Evolutionary conservation across 2,888 invertebrate genomes (phyloP).

Genomic region (Tryphoninae sp.): DNA sequence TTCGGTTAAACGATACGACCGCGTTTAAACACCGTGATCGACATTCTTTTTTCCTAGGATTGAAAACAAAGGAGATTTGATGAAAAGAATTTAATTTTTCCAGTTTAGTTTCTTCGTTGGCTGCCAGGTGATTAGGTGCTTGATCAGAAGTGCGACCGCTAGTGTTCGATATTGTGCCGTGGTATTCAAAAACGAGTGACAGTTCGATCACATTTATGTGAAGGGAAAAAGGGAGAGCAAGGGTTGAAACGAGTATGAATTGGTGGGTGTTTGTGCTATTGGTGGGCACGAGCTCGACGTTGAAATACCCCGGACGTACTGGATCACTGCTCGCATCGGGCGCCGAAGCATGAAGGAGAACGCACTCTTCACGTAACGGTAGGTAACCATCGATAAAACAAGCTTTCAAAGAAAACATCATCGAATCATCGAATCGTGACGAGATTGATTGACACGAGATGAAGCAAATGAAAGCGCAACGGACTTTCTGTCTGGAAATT

Average conservation of each 20-base stretch:
- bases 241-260: constrained; percentile 60
- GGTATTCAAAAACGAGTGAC: constrained; percentile 8
- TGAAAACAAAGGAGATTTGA: neutral
- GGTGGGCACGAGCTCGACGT: constrained; percentile 53
- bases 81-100: neutral
- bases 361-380: constrained; percentile 76
- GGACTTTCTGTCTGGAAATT: neutral
- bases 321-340: constrained; percentile 70
- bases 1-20: neutral
- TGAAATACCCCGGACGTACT: constrained; percentile 68
- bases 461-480: constrained; percentile 5
- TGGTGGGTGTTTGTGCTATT: constrained; percentile 59
- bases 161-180: constrained; percentile 18
- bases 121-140: constrained; percentile 43
- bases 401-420: constrained; percentile 22
- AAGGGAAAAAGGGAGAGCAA: constrained; percentile 28
- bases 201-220: neutral
- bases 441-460: neutral
- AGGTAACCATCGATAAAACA: constrained; percentile 59
- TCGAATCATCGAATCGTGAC: constrained; percentile 19
- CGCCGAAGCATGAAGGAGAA: constrained; percentile 76
- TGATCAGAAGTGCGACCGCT: constrained; percentile 11
- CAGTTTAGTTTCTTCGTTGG: constrained; percentile 21
- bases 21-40: no score
- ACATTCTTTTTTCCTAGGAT: neutral